These are phyloP conservation scores for Chaenodraco wilsoni DNA, from an alignment of 2,797 vertebrate genomes.

Conservation along the genomic window DNA sequence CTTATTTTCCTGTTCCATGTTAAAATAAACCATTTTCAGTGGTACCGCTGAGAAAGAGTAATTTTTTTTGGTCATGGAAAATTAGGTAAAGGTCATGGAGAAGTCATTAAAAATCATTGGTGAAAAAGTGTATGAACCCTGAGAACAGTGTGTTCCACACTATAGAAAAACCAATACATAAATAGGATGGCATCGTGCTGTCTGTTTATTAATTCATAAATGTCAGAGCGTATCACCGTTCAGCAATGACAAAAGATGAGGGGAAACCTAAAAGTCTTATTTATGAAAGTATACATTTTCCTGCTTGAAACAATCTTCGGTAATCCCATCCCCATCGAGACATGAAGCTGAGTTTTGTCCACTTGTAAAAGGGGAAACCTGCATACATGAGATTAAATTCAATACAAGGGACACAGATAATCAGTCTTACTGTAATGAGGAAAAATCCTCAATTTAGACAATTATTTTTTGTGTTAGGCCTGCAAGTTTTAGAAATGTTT, in stretches of 20 bases:
- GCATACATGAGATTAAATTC: neutral
- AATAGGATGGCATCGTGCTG: slow-evolving; percentile 44
- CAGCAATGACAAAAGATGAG: slow-evolving; percentile 47
- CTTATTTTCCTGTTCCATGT: too few species aligned
- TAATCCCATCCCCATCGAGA: slow-evolving; percentile 38
- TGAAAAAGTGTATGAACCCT: too few species aligned
- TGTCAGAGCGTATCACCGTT: slow-evolving; percentile 45
- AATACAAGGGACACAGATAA: too few species aligned
- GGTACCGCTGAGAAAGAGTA: too few species aligned
- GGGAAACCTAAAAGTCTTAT: slow-evolving; percentile 47
- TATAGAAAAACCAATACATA: slow-evolving; percentile 41
- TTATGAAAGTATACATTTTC: slow-evolving; percentile 40
- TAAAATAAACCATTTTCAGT: too few species aligned
- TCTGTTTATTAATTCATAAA: slow-evolving; percentile 63
- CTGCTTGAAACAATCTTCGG: slow-evolving; percentile 46
- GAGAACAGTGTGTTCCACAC: neutral
- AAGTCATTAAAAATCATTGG: too few species aligned
- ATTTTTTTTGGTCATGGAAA: too few species aligned
- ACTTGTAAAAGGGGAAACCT: slow-evolving; percentile 16
- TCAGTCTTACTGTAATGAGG: too few species aligned
- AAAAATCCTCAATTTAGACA: too few species aligned
- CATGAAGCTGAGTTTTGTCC: slow-evolving; percentile 11
- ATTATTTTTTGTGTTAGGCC: too few species aligned
- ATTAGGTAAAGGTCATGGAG: too few species aligned
- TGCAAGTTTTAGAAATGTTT: too few species aligned